Base-by-base conservation (phyloP, 2,888 invertebrate genomes). In the Tribolium freemani region DNA sequence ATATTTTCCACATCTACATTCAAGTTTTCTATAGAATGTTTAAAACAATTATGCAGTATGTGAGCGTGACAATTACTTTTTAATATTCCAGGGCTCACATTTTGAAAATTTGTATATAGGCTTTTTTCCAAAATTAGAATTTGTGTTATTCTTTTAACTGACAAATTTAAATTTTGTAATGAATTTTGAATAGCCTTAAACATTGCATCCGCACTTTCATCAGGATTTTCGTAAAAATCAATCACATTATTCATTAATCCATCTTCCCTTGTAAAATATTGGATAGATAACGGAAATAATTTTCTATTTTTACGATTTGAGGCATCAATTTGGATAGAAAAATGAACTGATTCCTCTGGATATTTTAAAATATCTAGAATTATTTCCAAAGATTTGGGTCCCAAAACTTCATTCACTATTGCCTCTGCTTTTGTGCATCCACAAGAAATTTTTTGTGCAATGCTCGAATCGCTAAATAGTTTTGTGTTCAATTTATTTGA, bases 1-100 rank as follows among this genome's bases (percentile, higher is more conserved):
- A 72, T 26, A 44, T 46, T 21, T 69, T 72, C 69, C 5, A 69
- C 54, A 61, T 75, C 73, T n/a, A n/a, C 60, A 20, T 9, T 50
- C 51, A 26, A 69, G 30, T 50, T 21, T 51, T 50, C 50, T 45
- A 30, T 5, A 3, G 30, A 11, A 63, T 58, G 54, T 63, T 63
- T 69, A 21, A 44, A 11, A 64, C n/a, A 16, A 54, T 69, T 69
- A 51, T 69, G 61, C n/a, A n/a, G n/a, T n/a, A n/a, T n/a, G n/a
- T n/a, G n/a, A n/a, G n/a, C n/a, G n/a, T n/a, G n/a, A n/a, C n/a
- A n/a, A n/a, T n/a, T n/a, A n/a, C n/a, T n/a, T n/a, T n/a, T n/a
- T n/a, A n/a, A n/a, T n/a, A n/a, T n/a, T n/a, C n/a, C n/a, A n/a
- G n/a, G n/a, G n/a, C n/a, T n/a, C n/a, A n/a, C n/a, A n/a, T n/a